Evolutionary conservation across 2,113 vertebrate genomes (phyloP), one percentile per base, ranked within the genome.

Genomic region (Perca schrenkii): DNA sequence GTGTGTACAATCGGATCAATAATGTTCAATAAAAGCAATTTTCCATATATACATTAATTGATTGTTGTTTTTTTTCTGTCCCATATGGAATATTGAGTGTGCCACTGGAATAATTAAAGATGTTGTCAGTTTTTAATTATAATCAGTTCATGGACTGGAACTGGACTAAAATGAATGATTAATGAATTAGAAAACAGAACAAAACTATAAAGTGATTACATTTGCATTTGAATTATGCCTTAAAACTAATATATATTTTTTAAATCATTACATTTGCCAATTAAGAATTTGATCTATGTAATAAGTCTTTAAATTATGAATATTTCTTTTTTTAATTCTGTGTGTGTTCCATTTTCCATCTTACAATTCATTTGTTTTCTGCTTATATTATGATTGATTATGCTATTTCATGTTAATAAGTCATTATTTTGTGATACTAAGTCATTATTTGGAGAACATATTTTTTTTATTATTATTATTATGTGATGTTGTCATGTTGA

Each of bases 21-120:
- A 31, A 22, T 66, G 54, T 65, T 68, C 19, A 90, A 85, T 81
- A 81, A 88, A 89, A 73, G 11, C n/a, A 34, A 34, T 84, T 84
- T 88, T 87, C 43, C 43, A 60, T 19, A 60, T 17, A 60, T 19
- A 60, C 14, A 34, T 22, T 57, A 43, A n/a, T 68, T 56, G 36
- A 54, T 14, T 14, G 14, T 40, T 19, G 16, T 8, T 65, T 17
- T 43, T 34, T 43, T 52, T 52, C 10, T 52, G 17, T 52, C 4
- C 7, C 1, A 1, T 16, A 17, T 19, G 7, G 4, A 56, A 10
- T 25, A n/a, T 19, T 22, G 22, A 49, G 1, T 22, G 6, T 47
- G 36, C 47, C 19, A 52, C 6, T 16, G 6, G 19, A 7, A 22
- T 40, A 14, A 15, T 47, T 15, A 21, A 64, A 43, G 6, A 46